Percentiles rank a stretch among this genome's conserved stretches.
phyloP scores from a whole-genome alignment of 1,140 invertebrate species.

The Diachasma alloeum region DNA sequence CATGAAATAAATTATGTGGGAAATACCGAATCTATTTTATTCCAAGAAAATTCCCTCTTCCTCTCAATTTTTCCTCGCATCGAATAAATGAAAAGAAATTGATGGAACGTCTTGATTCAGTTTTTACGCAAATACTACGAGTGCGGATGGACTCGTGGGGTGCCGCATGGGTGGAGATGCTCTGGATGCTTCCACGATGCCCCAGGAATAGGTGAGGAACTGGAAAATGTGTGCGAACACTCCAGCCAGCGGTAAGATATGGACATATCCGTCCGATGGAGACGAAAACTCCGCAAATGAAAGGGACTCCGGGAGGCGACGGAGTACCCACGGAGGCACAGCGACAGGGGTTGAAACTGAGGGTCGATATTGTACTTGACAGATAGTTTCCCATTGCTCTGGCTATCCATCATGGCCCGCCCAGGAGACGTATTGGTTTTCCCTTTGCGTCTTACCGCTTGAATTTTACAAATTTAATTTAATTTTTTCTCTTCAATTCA shows the following conservation, averaged over 20 bases:
- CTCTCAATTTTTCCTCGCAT: not conserved
- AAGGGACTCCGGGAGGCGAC: constrained; percentile 19
- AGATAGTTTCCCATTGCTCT: constrained; percentile 65
- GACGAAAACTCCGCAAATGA: constrained; percentile 7
- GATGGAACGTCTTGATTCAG: constrained; percentile 18
- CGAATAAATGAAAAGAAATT: constrained; percentile 9
- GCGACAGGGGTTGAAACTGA: constrained; percentile 22
- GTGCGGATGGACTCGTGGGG: constrained; percentile 19
- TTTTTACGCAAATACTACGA: constrained; percentile 37
- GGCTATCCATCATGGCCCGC: constrained; percentile 63
- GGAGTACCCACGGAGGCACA: constrained; percentile 53
- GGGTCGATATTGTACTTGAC: constrained; percentile 66
- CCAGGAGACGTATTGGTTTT: constrained; percentile 62
- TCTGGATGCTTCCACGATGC: constrained; percentile 43
- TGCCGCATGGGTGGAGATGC: constrained; percentile 28
- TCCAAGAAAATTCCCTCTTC: not conserved
- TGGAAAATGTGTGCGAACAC: constrained; percentile 23
- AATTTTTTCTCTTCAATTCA: not conserved
- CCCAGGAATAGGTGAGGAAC: constrained; percentile 45
- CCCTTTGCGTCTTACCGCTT: constrained; percentile 54
- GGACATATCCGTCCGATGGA: not conserved
- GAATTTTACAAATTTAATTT: constrained; percentile 49
- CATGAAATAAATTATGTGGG: constrained; percentile 36
- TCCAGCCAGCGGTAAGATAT: not conserved
- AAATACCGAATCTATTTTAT: constrained; percentile 12